phyloP scores from a whole-genome alignment of 2,888 invertebrate species.

The Marronus borbonicus region DNA sequence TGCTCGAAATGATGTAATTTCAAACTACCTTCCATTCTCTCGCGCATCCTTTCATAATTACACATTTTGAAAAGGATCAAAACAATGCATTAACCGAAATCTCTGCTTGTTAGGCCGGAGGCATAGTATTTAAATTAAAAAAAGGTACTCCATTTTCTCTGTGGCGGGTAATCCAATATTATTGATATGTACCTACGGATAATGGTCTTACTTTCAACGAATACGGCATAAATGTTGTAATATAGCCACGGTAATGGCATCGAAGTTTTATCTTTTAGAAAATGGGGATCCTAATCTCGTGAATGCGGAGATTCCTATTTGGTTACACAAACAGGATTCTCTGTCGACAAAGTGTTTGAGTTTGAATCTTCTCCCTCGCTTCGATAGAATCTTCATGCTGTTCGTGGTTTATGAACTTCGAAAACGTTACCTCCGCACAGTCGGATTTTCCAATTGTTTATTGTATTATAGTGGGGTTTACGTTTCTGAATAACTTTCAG shows the following conservation, averaged over 20 bases:
- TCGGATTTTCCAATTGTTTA: conserved; percentile 33
- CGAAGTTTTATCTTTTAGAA: conserved; percentile 35
- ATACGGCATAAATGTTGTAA: conserved; percentile 38
- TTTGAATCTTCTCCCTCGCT: conserved; percentile 29
- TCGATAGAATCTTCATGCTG: conserved; percentile 35
- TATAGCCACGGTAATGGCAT: conserved; percentile 29
- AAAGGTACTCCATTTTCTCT: conserved; percentile 3
- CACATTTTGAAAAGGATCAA: background rate
- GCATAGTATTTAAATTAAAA: background rate
- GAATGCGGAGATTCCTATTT: conserved; percentile 35
- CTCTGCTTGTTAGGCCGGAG: background rate
- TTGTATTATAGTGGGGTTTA: background rate
- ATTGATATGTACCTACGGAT: conserved; percentile 17
- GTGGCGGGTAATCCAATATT: conserved; percentile 21
- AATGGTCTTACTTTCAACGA: conserved; percentile 31
- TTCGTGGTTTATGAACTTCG: conserved; percentile 29
- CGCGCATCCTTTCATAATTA: background rate
- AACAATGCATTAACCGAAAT: background rate
- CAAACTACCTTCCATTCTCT: too few relatives aligned
- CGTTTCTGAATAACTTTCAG: conserved; percentile 1
- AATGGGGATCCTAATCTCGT: conserved; percentile 32
- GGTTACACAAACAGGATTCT: conserved; percentile 45
- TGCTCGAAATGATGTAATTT: too few relatives aligned
- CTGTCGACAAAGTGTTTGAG: conserved; percentile 20
- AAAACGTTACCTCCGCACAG: background rate